Base-by-base conservation (phyloP, 2,888 invertebrate genomes). In the Criorhina ranunculi region DNA sequence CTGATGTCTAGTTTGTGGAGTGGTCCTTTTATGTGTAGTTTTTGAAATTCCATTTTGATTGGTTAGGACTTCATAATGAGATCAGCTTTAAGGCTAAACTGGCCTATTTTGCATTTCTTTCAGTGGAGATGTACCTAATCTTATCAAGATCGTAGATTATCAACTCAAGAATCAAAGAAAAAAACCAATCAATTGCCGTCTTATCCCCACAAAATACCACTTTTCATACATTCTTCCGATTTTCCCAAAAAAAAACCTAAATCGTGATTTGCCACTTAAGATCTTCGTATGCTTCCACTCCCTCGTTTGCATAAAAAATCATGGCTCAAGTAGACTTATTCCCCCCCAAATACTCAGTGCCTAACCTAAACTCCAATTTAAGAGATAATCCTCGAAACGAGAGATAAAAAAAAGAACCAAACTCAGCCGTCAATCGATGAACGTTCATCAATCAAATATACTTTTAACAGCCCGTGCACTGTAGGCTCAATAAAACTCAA, bases 401-500 rank as follows among this genome's bases (percentile, higher is more conserved):
- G 17, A 8, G n/a, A n/a, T n/a, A n/a, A n/a, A n/a, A n/a, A 40
- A 24, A 24, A 24, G 4, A 24, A 24, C 24, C 12, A 31, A 40
- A 44, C 55, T 42, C 33, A 3, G 24, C 37, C 57, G 35, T 64
- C 53, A 77, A 72, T 78, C 64, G 66, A 60, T 60, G 51, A 72
- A 67, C 66, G 40, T 60, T 64, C 59, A 77, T 82, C 72, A 82
- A 77, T 72, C 72, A 82, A 55, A 73, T 40, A 44, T 24, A 7
- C 19, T 31, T 69, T 62, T 17, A 55, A 49, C 40, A 62, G 55
- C 73, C 55, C 24, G 24, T 60, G 17, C 60, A 33, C 17, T 64
- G 15, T 19, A 81, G 67, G 49, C 59, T 55, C 72, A 82, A 69
- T 62, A 67, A 69, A 57, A 78, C 44, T 19, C 49, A 73, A 73